phyloP scores from a whole-genome alignment of 92 coral and sea anemone species.

The Meandrina meandrites region DNA sequence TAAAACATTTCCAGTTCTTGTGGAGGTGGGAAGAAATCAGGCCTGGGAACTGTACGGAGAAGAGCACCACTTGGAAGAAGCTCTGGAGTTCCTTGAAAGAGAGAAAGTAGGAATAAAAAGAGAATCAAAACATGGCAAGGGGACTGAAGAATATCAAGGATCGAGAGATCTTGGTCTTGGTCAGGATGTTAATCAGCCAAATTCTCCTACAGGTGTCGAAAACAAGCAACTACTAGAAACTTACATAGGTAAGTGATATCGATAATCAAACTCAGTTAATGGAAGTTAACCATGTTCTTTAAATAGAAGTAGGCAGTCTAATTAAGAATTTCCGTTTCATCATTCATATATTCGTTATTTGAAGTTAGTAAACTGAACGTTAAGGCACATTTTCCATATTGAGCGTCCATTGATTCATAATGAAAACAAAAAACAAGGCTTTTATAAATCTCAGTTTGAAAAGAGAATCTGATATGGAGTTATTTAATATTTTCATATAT shows the following conservation, averaged over 20 bases:
- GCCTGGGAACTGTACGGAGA: slow-evolving; percentile 57
- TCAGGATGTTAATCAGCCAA: not conserved
- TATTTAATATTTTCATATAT: no score
- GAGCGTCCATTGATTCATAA: no score
- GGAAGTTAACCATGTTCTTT: no score
- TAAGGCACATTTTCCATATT: no score
- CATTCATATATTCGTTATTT: no score
- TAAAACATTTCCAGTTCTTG: not conserved
- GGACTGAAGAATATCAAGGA: not conserved
- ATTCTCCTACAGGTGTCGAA: not conserved
- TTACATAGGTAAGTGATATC: not conserved
- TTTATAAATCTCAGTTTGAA: no score
- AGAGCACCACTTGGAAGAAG: slow-evolving; percentile 13
- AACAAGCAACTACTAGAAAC: not conserved
- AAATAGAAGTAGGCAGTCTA: no score
- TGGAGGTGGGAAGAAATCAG: slow-evolving; percentile 47
- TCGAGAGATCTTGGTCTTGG: not conserved
- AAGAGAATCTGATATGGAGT: no score
- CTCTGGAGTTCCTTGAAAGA: slow-evolving; percentile 14
- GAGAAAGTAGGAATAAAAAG: slow-evolving; percentile 23
- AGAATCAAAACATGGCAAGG: not conserved
- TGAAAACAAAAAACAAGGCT: no score
- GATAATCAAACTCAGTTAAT: no score
- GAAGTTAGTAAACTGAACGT: no score
- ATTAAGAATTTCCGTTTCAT: no score